phyloP scores from a whole-genome alignment of 2,888 invertebrate genomes.

The Eupeodes luniger region DNA sequence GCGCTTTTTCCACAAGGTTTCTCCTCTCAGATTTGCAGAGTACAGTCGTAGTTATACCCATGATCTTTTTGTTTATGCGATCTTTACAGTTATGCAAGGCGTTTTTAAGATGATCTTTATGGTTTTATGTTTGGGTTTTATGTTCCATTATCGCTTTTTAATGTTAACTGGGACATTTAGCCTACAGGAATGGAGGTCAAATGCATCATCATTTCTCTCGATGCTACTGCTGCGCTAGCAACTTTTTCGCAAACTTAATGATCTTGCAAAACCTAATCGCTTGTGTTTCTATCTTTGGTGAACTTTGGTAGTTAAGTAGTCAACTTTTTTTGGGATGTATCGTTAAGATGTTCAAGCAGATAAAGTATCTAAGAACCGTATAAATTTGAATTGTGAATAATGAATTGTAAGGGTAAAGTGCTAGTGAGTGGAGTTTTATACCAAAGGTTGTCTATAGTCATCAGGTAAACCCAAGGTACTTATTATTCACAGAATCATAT shows the following conservation, averaged over 20 bases:
- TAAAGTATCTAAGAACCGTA: conserved; percentile 16
- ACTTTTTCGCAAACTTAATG: conserved; percentile 18
- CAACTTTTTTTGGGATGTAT: conserved; percentile 10
- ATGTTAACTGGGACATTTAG: conserved; percentile 65
- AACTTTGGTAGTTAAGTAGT: conserved; percentile 8
- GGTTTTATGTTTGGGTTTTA: conserved; percentile 36
- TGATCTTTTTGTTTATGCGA: conserved; percentile 17
- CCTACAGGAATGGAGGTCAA: conserved; percentile 60
- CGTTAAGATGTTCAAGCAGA: not conserved
- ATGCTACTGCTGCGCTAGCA: not conserved
- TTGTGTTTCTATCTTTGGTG: not conserved
- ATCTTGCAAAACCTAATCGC: conserved; percentile 29
- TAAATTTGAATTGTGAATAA: conserved; percentile 17
- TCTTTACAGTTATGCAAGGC: conserved; percentile 63
- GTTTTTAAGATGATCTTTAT: conserved; percentile 66
- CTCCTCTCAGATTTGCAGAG: not conserved
- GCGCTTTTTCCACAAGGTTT: conserved; percentile 25
- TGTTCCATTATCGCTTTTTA: conserved; percentile 51
- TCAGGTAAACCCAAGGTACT: conserved; percentile 23
- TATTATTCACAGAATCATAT: conserved; percentile 1
- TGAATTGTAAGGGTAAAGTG: not conserved
- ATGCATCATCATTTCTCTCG: conserved; percentile 2
- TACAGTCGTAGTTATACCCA: not conserved
- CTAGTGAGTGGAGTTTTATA: not conserved
- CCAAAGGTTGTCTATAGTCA: conserved; percentile 10